These are phyloP conservation scores for Melipona quadrifasciata DNA, from an alignment of 1,140 invertebrate species.

Conservation along the genomic window DNA sequence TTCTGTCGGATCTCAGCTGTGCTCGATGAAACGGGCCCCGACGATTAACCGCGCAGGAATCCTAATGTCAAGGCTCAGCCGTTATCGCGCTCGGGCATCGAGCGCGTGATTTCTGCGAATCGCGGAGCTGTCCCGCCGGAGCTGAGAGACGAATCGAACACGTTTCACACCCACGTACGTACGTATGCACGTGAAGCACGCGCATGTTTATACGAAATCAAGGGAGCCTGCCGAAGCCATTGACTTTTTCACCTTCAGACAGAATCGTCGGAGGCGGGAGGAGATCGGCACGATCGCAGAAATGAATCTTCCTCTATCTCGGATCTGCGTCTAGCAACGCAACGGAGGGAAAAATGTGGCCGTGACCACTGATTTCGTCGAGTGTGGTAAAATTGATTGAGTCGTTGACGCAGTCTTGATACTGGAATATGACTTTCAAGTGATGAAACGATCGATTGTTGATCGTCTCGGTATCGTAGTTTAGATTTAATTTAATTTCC, in stretches of 20 bases:
- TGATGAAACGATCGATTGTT: background rate
- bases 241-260: conserved; percentile 71
- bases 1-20: background rate
- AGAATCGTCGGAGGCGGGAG: conserved; percentile 58
- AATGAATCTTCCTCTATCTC: conserved; percentile 41
- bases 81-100: conserved; percentile 21
- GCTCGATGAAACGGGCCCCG: background rate
- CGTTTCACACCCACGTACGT: conserved; percentile 23
- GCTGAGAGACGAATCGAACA: conserved; percentile 2
- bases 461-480: background rate
- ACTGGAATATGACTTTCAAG: background rate
- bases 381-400: background rate
- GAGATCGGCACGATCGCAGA: conserved; percentile 43
- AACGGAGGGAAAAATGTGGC: background rate
- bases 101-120: conserved; percentile 46
- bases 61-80: conserved; percentile 23
- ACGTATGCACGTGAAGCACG: conserved; percentile 4
- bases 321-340: conserved; percentile 9
- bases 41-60: conserved; percentile 1
- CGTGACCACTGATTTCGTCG: background rate
- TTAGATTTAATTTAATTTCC: no score
- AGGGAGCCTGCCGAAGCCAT: conserved; percentile 2
- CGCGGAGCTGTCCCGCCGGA: background rate
- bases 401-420: background rate
- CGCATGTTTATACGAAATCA: conserved; percentile 52